Evolutionary conservation across 2,113 vertebrate genomes (phyloP).

Genomic region (Balaenoptera acutorostrata): DNA sequence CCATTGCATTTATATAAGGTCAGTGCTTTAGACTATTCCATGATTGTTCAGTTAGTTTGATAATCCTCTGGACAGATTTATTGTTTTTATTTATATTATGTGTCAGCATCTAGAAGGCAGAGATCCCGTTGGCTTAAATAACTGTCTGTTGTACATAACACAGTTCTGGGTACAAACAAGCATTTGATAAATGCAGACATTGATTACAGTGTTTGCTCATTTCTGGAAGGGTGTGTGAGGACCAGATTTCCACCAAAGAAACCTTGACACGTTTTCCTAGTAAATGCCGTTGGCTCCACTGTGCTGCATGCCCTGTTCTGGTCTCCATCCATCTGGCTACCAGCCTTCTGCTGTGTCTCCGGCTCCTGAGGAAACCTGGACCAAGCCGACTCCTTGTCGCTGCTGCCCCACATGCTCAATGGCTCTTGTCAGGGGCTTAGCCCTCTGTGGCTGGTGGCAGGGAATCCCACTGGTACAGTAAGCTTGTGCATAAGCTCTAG

Average conservation of each 20-base stretch:
- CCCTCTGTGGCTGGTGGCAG: slow-evolving; percentile 48
- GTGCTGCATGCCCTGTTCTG: slow-evolving; percentile 14
- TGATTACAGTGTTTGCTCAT: slow-evolving; percentile 47
- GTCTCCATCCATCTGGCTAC: slow-evolving; percentile 53
- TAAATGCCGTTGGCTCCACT: slow-evolving; percentile 26
- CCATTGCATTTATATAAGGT: not conserved
- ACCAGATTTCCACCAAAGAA: slow-evolving; percentile 33
- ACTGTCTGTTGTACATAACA: slow-evolving; percentile 32
- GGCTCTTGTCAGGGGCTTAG: slow-evolving; percentile 61
- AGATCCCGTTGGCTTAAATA: slow-evolving; percentile 51
- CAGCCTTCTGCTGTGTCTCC: slow-evolving; percentile 28
- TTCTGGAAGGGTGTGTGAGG: slow-evolving; percentile 43
- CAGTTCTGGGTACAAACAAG: slow-evolving; percentile 29
- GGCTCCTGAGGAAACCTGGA: slow-evolving; percentile 38
- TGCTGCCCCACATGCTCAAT: not conserved
- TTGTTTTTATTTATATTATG: slow-evolving; percentile 72
- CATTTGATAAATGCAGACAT: slow-evolving; percentile 40
- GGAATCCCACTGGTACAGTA: slow-evolving; percentile 63
- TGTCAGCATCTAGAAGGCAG: slow-evolving; percentile 56
- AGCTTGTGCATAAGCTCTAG: slow-evolving; percentile 59
- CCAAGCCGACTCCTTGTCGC: slow-evolving; percentile 8
- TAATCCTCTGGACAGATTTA: slow-evolving; percentile 67
- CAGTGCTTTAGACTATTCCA: not conserved
- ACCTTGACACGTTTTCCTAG: slow-evolving; percentile 40
- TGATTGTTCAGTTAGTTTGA: slow-evolving; percentile 60